Percentiles rank a stretch among this genome's conserved stretches.
Conservation (phyloP, 2,797 vertebrate species). For the Acanthurus lineatus region DNA sequence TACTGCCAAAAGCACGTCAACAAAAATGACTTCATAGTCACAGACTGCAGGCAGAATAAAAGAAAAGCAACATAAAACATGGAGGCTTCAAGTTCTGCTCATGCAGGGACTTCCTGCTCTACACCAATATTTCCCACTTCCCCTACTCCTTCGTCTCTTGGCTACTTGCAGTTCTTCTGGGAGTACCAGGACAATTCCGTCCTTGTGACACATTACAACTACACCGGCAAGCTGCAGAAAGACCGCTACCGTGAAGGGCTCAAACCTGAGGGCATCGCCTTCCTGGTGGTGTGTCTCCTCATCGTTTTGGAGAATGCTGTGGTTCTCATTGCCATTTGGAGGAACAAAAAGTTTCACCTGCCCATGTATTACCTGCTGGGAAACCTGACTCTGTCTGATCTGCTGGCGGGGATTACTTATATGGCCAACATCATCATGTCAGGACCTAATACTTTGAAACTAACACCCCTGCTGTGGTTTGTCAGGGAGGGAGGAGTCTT, state of each 20-base stretch:
- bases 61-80: constrained; percentile 64
- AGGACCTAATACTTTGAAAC: constrained; percentile 86
- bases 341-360: constrained; percentile 92
- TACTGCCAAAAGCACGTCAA: constrained; percentile 33
- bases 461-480: constrained; percentile 92
- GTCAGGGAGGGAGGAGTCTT: constrained; percentile 92
- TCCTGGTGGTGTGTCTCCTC: constrained; percentile 89
- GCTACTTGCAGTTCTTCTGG: constrained; percentile 72
- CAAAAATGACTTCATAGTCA: constrained; percentile 68
- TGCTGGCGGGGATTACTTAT: constrained; percentile 91
- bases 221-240: constrained; percentile 88
- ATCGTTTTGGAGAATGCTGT: constrained; percentile 92
- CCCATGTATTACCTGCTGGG: constrained; percentile 95
- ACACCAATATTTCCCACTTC: constrained; percentile 18
- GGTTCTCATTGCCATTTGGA: constrained; percentile 90
- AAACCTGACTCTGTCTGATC: constrained; percentile 91
- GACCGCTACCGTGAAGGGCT: constrained; percentile 86
- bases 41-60: constrained; percentile 28
- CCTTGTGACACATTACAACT: constrained; percentile 89
- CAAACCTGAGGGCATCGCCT: constrained; percentile 85
- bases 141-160: constrained; percentile 19
- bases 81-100: constrained; percentile 65
- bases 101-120: constrained; percentile 36
- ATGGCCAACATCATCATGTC: constrained; percentile 92
- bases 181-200: constrained; percentile 84